phyloP scores from a whole-genome alignment of 2,113 vertebrate species.

The Menura novaehollandiae region DNA sequence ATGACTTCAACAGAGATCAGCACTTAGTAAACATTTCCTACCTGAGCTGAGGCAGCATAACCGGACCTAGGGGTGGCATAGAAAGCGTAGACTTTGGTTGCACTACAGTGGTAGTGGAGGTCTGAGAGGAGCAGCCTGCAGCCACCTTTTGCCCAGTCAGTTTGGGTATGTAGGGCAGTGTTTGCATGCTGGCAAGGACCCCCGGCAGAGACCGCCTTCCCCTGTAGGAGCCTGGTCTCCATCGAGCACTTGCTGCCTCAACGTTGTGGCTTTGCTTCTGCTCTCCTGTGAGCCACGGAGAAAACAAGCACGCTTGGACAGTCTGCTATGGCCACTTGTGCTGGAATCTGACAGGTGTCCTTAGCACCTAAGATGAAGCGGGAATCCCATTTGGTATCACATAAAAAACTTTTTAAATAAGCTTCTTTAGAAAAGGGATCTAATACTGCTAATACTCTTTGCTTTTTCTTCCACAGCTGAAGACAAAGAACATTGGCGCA shows the following conservation, averaged over 20 bases:
- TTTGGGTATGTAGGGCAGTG: neutral
- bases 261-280: neutral
- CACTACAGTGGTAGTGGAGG: neutral
- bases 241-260: rapidly evolving
- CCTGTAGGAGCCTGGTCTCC: neutral
- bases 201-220: neutral
- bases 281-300: neutral
- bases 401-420: neutral
- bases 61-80: neutral
- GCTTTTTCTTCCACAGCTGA: neutral
- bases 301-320: neutral
- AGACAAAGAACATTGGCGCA: neutral
- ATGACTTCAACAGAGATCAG: neutral
- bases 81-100: neutral
- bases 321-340: neutral
- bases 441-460: neutral
- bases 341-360: neutral
- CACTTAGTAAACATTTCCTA: neutral
- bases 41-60: neutral
- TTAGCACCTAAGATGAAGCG: neutral
- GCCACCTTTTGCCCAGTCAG: neutral
- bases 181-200: neutral
- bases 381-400: neutral
- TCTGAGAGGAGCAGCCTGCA: neutral
- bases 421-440: neutral